Evolutionary conservation across 2,797 vertebrate species (phyloP), one percentile per base, ranked within the genome.

Genomic region (Gallinago nigripennis): DNA sequence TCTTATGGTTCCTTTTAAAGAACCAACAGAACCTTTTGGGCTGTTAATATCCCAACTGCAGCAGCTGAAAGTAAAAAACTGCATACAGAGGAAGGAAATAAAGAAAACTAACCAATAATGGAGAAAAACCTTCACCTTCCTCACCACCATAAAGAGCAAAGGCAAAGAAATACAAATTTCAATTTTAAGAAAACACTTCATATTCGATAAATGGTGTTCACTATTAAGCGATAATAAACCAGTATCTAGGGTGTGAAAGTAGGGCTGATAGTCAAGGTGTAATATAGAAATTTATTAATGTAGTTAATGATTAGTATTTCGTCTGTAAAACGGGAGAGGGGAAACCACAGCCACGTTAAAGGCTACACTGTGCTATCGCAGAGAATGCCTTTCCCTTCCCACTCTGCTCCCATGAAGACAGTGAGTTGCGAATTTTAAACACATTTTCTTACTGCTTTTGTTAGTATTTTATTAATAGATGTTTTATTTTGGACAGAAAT

Each of bases 401-500:
- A 18, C 28, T 27, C 86, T 33, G 77, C 66, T 72, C 77, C 85
- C 3, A 1, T 68, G 53, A 30, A 46, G 43, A 63, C 8, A n/a
- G 4, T 0, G 0, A 79, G 75, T 23, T 1, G 2, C 5, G 12
- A 25, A 15, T 60, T 82, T 68, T 12, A 65, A 88, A 82, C 37
- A 46, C 56, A 33, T 43, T 86, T 76, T 82, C 51, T 48, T 21
- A 61, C 12, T 50, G 63, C 46, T 69, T 83, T 75, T 50, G 21
- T 63, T 85, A 43, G 20, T 31, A 5, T 78, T 75, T 82, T 82
- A 72, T 63, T 71, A 80, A 76, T 6, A 90, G 50, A 31, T 6
- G 25, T 27, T 28, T 91, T 81, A 25, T 53, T 46, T 35, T 70
- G 86, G 90, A 35, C 30, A 75, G 53, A 71, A 73, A 91, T 68